Evolutionary conservation across 2,113 vertebrate genomes (phyloP).

Genomic region (Zosterops lateralis): DNA sequence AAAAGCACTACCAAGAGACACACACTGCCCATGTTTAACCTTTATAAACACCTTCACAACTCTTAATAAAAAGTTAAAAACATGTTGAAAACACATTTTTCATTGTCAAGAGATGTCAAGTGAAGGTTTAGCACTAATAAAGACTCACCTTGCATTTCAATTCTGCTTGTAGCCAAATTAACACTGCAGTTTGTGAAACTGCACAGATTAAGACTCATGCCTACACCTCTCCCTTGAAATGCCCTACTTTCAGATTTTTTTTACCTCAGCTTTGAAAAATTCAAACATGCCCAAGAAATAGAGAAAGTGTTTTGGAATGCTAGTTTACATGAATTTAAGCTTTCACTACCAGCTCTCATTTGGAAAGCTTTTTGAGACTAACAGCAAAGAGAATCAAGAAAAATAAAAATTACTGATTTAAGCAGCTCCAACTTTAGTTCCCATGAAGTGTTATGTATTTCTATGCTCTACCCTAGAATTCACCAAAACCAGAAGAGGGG

Average conservation of each 20-base stretch:
- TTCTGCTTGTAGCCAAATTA: neutral
- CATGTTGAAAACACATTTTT: neutral
- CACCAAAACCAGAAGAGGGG: neutral
- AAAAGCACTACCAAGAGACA: neutral
- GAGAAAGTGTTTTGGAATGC: neutral
- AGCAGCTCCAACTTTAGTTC: neutral
- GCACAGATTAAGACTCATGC: neutral
- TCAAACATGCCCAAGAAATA: neutral
- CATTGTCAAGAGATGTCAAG: neutral
- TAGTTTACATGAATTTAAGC: rapidly evolving
- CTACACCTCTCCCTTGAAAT: neutral
- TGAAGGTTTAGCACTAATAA: neutral
- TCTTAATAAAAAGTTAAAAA: neutral
- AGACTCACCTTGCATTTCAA: neutral
- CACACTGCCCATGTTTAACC: rapidly evolving
- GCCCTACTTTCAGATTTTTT: neutral
- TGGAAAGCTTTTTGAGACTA: neutral
- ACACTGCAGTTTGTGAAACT: neutral
- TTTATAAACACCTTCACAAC: neutral
- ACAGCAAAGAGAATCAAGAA: neutral
- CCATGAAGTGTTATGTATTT: rapidly evolving
- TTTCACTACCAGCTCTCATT: neutral
- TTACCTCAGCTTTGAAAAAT: neutral
- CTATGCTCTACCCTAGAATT: neutral
- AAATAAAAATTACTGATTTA: neutral